phyloP scores from a whole-genome alignment of 2,113 vertebrate species.

The Tylochromis polylepis region DNA sequence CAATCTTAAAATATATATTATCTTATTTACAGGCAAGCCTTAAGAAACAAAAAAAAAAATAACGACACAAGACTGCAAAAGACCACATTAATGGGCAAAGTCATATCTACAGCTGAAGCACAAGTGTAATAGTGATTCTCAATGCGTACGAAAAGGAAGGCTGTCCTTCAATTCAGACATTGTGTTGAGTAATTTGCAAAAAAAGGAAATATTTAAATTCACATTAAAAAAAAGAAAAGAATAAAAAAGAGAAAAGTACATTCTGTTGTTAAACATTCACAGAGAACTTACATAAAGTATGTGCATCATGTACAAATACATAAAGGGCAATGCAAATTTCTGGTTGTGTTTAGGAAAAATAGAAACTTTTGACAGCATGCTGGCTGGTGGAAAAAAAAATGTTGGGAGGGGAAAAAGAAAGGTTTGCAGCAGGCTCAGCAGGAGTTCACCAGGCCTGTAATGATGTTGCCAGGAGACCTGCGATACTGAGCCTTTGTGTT shows the following conservation, averaged over 20 bases:
- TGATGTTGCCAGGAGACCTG: slow-evolving; percentile 68
- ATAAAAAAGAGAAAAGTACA: slow-evolving; percentile 13
- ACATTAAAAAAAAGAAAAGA: slow-evolving; percentile 26
- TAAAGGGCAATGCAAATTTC: background rate
- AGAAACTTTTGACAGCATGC: slow-evolving; percentile 2
- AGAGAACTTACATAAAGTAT: slow-evolving; percentile 27
- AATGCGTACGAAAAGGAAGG: background rate
- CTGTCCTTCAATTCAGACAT: slow-evolving; percentile 19
- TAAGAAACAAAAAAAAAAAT: slow-evolving; percentile 43
- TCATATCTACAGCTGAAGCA: background rate
- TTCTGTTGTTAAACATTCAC: slow-evolving; percentile 46
- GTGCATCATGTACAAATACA: slow-evolving; percentile 40
- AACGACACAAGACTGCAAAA: background rate
- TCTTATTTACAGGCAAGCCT: slow-evolving; percentile 64
- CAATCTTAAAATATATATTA: slow-evolving; percentile 84
- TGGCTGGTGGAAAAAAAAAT: background rate
- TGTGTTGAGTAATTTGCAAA: background rate
- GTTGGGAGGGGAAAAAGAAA: background rate
- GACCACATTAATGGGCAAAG: background rate
- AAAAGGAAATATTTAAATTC: slow-evolving; percentile 18
- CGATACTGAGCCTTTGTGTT: slow-evolving; percentile 95
- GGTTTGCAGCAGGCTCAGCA: slow-evolving; percentile 69
- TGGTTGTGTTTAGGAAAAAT: slow-evolving; percentile 32
- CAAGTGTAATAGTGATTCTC: slow-evolving; percentile 43
- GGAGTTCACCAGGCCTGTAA: slow-evolving; percentile 73